Evolutionary conservation across 2,113 vertebrate genomes (phyloP).

Genomic region (Odocoileus hemionus): DNA sequence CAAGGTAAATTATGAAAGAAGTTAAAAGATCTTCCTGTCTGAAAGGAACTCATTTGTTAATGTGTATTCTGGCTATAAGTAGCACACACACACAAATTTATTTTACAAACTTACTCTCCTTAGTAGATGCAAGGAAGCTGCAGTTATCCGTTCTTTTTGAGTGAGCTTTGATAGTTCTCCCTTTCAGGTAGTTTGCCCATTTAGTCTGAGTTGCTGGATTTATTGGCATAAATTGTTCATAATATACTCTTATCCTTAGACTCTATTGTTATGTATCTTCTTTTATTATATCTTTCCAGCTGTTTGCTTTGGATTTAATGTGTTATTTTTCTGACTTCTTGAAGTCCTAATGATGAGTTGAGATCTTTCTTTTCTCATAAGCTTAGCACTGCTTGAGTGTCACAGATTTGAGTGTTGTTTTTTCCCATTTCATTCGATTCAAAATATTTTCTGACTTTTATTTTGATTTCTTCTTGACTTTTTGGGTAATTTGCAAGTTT

Average conservation of each 20-base stretch:
- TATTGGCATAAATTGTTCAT: neutral
- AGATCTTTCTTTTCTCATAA: slow-evolving; percentile 1
- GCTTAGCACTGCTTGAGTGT: neutral
- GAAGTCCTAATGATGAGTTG: neutral
- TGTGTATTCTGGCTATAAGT: neutral
- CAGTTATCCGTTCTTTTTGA: neutral
- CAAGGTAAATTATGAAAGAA: neutral
- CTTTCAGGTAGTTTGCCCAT: neutral
- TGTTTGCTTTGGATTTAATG: neutral
- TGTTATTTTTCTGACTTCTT: neutral
- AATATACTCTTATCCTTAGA: neutral
- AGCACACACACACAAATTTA: neutral
- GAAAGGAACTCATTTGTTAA: neutral
- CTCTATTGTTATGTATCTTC: neutral
- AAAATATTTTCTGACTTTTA: neutral
- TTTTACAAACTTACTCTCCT: neutral
- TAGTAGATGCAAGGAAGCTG: neutral
- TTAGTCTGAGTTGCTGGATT: neutral
- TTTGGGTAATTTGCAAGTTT: neutral
- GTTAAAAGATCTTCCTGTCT: neutral
- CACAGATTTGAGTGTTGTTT: neutral
- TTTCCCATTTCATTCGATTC: neutral
- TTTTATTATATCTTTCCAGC: neutral
- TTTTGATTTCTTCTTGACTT: neutral
- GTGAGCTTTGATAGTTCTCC: neutral